These are phyloP conservation scores for Meda fulgida DNA, from an alignment of 2,797 vertebrate species.

Conservation along the genomic window DNA sequence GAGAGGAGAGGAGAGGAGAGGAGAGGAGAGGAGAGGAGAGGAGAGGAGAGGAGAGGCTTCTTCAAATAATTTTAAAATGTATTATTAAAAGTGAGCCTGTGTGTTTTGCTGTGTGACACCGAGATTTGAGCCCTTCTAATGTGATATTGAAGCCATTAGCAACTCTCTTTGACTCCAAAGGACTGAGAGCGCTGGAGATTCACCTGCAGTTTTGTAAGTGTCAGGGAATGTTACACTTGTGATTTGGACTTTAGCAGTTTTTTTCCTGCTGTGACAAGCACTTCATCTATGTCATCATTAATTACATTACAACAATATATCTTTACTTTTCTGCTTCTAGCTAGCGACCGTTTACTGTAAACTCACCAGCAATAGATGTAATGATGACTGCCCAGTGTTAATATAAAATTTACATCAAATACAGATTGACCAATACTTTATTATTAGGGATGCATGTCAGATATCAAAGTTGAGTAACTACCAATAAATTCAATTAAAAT, in stretches of 20 bases:
- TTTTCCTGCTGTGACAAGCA: not conserved
- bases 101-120: not conserved
- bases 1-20: constrained; percentile 74
- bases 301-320: not conserved
- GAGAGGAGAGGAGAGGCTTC: constrained; percentile 1
- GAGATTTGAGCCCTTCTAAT: constrained; percentile 18
- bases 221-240: constrained; percentile 1
- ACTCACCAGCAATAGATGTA: not conserved
- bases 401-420: not conserved
- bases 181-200: not conserved
- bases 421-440: not conserved
- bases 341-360: not conserved
- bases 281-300: not conserved
- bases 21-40: constrained; percentile 49
- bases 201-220: not conserved
- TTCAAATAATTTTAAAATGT: not conserved
- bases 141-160: not conserved
- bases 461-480: no score
- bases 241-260: constrained; percentile 6
- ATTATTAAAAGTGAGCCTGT: constrained; percentile 10
- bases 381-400: not conserved
- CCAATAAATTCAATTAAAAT: no score
- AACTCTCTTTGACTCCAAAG: not conserved
- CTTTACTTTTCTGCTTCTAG: not conserved
- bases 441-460: not conserved